Base-by-base conservation (phyloP, 2,888 invertebrate species). In the Dolichomitus sp. region DNA sequence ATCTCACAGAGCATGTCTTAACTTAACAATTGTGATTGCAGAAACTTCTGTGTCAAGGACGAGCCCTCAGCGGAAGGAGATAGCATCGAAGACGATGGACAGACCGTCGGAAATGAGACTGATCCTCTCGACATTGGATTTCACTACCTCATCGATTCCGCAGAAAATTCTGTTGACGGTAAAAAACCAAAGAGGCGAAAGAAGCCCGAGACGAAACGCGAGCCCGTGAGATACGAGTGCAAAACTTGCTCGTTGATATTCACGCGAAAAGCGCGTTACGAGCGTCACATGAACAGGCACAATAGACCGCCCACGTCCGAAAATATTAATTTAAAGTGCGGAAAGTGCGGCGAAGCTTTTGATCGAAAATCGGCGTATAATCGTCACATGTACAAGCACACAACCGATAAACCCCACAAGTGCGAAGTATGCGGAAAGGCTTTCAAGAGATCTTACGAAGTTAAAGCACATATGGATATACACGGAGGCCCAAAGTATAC, bases 271-370 rank as follows among this genome's bases (percentile, higher is more conserved):
- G 63, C 76, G 0, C 76, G 80, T 7, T 82, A 74, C 59, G 77
- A 82, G 17, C 63, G 70, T 23, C 84, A 80, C 75, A 63, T 66
- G 74, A 76, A 77, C 5, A 76, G 33, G 17, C 84, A 84, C 65
- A 68, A 74, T n/a, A 69, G 45, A n/a, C 7, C 45, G 45, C 52
- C 57, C 88, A 91, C 94, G 72, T 14, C 54, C 11, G 61, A 61
- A 0, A 19, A 50, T 19, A 7, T 1, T 50, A 33, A n/a, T 33
- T 95, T 95, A 81, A 94, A 94, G 0, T 95, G 95, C 86, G 92
- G 91, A 19, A 94, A 88, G 59, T 95, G 95, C 84, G 93, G 92
- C 1, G 94, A 95, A 85, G 88, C 91, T 0, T 95, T 94, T 5
- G 7, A 48, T 0, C 63, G 74, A 5, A 68, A 68, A 37, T 54